phyloP scores from a whole-genome alignment of 2,797 vertebrate species.

The Corythornis leucogaster region DNA sequence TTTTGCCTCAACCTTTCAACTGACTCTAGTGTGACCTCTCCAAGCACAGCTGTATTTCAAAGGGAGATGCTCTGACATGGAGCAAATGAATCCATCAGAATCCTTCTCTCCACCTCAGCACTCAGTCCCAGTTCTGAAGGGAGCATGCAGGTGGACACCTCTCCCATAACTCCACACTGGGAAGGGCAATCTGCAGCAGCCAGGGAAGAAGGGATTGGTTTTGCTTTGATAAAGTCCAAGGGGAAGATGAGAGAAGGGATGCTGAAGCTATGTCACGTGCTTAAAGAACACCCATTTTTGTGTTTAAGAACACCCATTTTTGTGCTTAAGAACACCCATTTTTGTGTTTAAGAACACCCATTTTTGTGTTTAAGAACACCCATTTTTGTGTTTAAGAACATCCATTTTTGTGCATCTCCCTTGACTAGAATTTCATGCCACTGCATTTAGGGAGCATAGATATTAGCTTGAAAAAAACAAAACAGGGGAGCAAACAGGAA shows the following conservation, averaged over 20 bases:
- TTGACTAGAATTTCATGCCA: not conserved
- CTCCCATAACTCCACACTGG: not conserved
- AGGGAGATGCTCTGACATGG: constrained; percentile 7
- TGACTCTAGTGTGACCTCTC: constrained; percentile 2
- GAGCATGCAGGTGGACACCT: not conserved
- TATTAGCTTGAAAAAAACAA: not conserved
- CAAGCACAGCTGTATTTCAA: constrained; percentile 9
- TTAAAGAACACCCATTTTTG: not conserved
- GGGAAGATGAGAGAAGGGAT: not conserved
- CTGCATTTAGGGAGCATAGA: not conserved
- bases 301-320: not conserved
- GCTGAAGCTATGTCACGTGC: not conserved
- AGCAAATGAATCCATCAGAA: constrained; percentile 50
- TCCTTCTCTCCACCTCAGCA: constrained; percentile 30
- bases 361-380: too few species aligned
- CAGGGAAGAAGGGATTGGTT: not conserved
- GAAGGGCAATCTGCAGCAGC: not conserved
- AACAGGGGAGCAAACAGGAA: not conserved
- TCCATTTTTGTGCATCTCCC: not conserved
- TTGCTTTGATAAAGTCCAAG: not conserved
- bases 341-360: too few species aligned
- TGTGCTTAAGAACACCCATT: not conserved
- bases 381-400: not conserved
- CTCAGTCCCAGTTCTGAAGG: constrained; percentile 23
- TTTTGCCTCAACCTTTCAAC: constrained; percentile 19